phyloP scores from a whole-genome alignment of 2,113 vertebrate species.

The Thymallus thymallus region DNA sequence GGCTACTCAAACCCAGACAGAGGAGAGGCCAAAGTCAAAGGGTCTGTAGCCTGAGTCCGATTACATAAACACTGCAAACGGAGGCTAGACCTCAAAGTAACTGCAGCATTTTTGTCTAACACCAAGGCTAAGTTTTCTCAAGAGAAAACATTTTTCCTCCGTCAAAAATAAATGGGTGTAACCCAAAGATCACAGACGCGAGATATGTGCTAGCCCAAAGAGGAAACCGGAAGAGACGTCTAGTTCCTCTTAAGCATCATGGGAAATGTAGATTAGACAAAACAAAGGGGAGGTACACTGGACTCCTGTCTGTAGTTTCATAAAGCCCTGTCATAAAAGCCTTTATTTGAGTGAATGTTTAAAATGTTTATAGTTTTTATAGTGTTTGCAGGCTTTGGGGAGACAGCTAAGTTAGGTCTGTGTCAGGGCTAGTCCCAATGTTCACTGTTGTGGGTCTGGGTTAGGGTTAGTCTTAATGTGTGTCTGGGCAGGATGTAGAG shows the following conservation, averaged over 20 bases:
- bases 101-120: conserved; percentile 16
- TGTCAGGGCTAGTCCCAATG: not conserved
- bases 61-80: not conserved
- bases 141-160: conserved; percentile 33
- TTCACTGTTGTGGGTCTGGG: not conserved
- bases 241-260: conserved; percentile 71
- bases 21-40: not conserved
- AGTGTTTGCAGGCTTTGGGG: not conserved
- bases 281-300: conserved; percentile 37
- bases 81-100: conserved; percentile 17
- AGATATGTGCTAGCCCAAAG: conserved; percentile 45
- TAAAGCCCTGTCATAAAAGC: not conserved
- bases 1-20: not conserved
- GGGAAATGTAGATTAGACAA: conserved; percentile 80
- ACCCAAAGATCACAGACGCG: conserved; percentile 42
- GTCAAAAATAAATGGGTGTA: conserved; percentile 68
- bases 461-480: not conserved
- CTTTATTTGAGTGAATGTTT: not conserved
- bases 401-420: conserved; percentile 6
- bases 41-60: not conserved
- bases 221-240: conserved; percentile 78
- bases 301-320: conserved; percentile 24
- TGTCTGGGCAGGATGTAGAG: not conserved
- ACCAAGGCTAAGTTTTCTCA: conserved; percentile 16
- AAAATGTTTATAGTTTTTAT: not conserved